phyloP scores from a whole-genome alignment of 2,113 vertebrate species.

The Scytalopus superciliaris region DNA sequence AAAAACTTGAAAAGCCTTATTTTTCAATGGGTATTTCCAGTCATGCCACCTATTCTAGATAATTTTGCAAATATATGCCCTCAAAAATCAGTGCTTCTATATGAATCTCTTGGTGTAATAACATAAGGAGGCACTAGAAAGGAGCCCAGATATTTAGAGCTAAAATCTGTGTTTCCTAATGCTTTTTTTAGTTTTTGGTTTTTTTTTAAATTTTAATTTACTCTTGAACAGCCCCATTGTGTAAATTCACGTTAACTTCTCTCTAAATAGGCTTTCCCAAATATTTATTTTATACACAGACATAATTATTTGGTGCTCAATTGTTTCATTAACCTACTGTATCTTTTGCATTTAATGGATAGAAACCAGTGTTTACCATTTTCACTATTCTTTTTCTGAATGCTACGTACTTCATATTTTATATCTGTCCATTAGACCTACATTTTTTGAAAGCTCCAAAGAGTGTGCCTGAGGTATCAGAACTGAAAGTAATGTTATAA shows the following conservation, averaged over 20 bases:
- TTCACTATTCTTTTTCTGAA: not conserved
- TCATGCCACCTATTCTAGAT: not conserved
- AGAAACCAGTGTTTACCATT: not conserved
- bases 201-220: not conserved
- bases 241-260: not conserved
- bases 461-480: not conserved
- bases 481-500: not conserved
- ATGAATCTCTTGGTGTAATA: not conserved
- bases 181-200: not conserved
- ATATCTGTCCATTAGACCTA: not conserved
- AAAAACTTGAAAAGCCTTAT: not conserved
- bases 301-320: not conserved
- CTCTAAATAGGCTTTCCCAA: not conserved
- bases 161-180: not conserved
- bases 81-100: not conserved
- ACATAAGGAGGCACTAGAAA: not conserved
- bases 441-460: not conserved
- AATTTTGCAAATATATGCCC: not conserved
- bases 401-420: not conserved
- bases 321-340: not conserved
- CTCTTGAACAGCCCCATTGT: not conserved
- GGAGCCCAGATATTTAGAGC: fast-evolving
- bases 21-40: not conserved
- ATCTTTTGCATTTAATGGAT: not conserved
- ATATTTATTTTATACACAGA: not conserved